A percentile compares a stretch with the other conserved stretches of the same genome.
Evolutionary conservation across 2,113 vertebrate genomes (phyloP).

Genomic region (Ciconia stormi): DNA sequence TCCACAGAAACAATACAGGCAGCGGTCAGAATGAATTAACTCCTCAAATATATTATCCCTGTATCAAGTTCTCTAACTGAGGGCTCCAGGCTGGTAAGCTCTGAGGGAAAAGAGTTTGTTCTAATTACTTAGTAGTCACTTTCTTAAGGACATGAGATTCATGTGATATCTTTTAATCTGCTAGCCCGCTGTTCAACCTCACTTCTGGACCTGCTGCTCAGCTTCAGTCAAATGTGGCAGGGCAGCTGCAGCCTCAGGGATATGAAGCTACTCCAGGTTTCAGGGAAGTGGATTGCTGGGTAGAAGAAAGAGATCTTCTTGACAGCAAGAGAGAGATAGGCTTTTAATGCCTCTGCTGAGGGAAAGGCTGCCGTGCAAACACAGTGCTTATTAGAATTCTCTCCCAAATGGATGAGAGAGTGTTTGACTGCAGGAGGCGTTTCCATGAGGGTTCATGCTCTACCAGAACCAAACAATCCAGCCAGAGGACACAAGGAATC

Average conservation of each 20-base stretch:
- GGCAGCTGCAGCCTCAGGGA: neutral
- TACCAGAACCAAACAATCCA: neutral
- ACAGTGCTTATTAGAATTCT: neutral
- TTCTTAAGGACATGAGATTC: neutral
- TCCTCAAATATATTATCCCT: neutral
- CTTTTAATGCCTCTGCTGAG: neutral
- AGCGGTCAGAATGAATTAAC: neutral
- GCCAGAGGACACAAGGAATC: neutral
- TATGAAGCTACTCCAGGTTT: neutral
- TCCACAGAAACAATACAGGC: neutral
- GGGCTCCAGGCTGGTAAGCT: neutral
- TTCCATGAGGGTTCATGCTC: accelerated
- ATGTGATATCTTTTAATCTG: neutral
- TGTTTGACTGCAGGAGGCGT: neutral
- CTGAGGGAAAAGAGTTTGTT: neutral
- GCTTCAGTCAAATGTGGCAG: neutral
- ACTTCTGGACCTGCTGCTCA: neutral
- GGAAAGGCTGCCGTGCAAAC: neutral
- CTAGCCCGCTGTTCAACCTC: neutral
- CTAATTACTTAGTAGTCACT: neutral
- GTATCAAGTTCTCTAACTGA: neutral
- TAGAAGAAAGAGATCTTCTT: neutral
- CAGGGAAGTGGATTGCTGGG: neutral
- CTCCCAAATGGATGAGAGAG: neutral
- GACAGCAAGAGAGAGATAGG: neutral